These are phyloP conservation scores for Pseudomyrmex dendroicus DNA, from an alignment of 1,140 invertebrate species.

Conservation along the genomic window DNA sequence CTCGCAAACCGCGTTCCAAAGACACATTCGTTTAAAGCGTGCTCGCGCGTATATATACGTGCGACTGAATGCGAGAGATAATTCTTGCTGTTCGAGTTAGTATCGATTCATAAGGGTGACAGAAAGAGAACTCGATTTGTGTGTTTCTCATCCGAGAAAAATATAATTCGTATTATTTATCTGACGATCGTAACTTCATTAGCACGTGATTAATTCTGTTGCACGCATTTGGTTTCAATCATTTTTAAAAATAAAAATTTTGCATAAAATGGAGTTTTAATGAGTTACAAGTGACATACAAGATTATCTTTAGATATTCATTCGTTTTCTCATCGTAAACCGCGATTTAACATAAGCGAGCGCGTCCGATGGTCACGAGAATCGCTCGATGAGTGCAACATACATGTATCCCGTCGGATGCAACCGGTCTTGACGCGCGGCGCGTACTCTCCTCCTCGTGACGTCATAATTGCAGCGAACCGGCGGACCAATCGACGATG, in stretches of 20 bases:
- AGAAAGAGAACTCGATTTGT: not conserved
- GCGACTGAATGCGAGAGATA: not conserved
- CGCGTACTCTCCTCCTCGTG: conserved; percentile 67
- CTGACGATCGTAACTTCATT: not conserved
- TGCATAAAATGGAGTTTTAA: too few species aligned
- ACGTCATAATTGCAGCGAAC: conserved; percentile 63
- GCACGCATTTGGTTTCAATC: not conserved
- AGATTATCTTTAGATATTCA: not conserved
- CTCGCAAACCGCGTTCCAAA: conserved; percentile 22
- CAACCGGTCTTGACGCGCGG: conserved; percentile 59
- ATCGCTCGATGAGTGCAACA: conserved; percentile 50
- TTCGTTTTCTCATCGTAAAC: not conserved
- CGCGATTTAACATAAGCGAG: not conserved
- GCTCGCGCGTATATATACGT: not conserved
- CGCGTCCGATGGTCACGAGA: not conserved
- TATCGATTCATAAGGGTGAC: not conserved
- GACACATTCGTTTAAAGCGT: not conserved
- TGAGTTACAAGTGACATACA: not conserved
- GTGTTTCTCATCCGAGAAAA: not conserved
- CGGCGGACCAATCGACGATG: conserved; percentile 61
- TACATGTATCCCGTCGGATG: conserved; percentile 45
- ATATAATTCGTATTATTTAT: not conserved
- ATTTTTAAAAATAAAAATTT: not conserved
- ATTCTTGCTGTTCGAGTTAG: not conserved
- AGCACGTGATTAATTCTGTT: not conserved